These are phyloP conservation scores for Eptesicus fuscus DNA, from an alignment of 2,113 vertebrate genomes.

Conservation along the genomic window DNA sequence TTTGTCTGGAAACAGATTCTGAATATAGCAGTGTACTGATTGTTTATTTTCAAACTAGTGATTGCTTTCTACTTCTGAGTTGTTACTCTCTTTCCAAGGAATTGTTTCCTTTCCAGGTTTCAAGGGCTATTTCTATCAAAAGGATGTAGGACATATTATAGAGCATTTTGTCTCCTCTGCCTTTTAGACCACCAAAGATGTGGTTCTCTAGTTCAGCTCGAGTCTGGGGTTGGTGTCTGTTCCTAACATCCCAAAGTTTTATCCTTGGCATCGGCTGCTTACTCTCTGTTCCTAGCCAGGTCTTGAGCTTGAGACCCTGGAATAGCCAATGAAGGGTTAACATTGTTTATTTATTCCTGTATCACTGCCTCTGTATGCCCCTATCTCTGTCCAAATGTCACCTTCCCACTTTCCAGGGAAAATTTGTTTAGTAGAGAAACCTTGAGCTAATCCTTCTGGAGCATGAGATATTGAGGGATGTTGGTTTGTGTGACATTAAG, in stretches of 20 bases:
- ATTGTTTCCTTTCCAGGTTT: not conserved
- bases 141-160: not conserved
- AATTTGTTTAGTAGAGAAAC: slow-evolving; percentile 67
- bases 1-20: not conserved
- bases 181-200: not conserved
- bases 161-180: not conserved
- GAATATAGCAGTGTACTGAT: not conserved
- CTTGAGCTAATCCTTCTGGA: slow-evolving; percentile 29
- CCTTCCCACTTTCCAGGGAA: slow-evolving; percentile 61
- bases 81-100: not conserved
- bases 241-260: not conserved
- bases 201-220: not conserved
- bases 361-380: not conserved
- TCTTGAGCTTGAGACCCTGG: slow-evolving; percentile 68
- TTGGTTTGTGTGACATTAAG: not conserved
- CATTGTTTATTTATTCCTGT: not conserved
- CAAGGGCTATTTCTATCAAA: not conserved
- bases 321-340: slow-evolving; percentile 63
- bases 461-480: not conserved
- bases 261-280: slow-evolving; percentile 60
- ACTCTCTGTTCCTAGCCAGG: slow-evolving; percentile 42
- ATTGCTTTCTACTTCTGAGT: not conserved
- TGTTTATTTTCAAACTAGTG: slow-evolving; percentile 14
- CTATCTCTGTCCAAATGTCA: not conserved
- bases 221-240: not conserved